Percentiles rank a stretch among this genome's conserved stretches.
These are phyloP conservation scores for Chelon auratus DNA, from an alignment of 2,797 vertebrate species.

Conservation along the genomic window DNA sequence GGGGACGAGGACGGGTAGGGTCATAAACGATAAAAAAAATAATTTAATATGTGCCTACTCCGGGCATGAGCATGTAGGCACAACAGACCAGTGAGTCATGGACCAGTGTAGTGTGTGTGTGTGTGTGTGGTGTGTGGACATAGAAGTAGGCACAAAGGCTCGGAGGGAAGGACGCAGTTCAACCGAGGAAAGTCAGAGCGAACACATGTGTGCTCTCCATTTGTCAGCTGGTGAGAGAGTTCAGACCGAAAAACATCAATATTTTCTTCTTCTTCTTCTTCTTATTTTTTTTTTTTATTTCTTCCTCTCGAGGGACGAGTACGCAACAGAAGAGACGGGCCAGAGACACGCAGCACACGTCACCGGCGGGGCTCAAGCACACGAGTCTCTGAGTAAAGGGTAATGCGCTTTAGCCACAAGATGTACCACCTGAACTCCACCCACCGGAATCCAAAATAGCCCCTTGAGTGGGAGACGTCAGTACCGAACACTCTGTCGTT, in stretches of 20 bases:
- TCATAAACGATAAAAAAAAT: constrained; percentile 50
- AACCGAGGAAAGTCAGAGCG: constrained; percentile 39
- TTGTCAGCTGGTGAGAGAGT: constrained; percentile 18
- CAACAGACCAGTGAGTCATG: constrained; percentile 63
- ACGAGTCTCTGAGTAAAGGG: constrained; percentile 32
- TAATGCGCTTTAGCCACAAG: constrained; percentile 59
- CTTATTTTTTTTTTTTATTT: too few relatives aligned
- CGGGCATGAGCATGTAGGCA: constrained; percentile 62
- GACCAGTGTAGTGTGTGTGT: constrained; percentile 20
- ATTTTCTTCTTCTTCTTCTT: not conserved
- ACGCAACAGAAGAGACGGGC: not conserved
- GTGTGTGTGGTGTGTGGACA: constrained; percentile 17
- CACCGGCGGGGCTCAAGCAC: constrained; percentile 7
- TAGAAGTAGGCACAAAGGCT: constrained; percentile 42
- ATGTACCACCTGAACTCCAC: constrained; percentile 72
- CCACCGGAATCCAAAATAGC: constrained; percentile 70
- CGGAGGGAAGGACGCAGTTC: constrained; percentile 29
- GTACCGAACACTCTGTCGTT: constrained; percentile 58
- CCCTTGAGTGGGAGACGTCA: constrained; percentile 73
- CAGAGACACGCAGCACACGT: not conserved
- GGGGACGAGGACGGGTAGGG: constrained; percentile 25
- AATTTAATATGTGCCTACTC: constrained; percentile 51
- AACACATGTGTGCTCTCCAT: constrained; percentile 24
- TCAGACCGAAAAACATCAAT: constrained; percentile 11
- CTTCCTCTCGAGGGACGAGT: not conserved